Evolutionary conservation across 2,113 vertebrate species (phyloP).

Genomic region (Atractosteus spatula): DNA sequence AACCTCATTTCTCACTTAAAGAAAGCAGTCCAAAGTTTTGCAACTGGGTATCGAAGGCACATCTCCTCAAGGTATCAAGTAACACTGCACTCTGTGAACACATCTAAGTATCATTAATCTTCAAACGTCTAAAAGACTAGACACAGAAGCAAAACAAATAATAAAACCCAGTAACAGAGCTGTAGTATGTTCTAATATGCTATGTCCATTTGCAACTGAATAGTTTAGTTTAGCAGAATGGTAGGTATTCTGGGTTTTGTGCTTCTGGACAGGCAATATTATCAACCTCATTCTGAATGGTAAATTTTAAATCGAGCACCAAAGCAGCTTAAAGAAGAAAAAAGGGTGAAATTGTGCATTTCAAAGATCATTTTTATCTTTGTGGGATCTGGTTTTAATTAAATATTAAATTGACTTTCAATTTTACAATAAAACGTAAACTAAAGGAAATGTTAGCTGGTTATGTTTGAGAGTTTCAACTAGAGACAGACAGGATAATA

Average conservation of each 20-base stretch:
- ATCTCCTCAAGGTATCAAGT: slow-evolving; percentile 15
- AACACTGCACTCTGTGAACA: slow-evolving; percentile 12
- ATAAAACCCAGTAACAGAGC: background rate
- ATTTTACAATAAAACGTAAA: no score
- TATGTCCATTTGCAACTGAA: background rate
- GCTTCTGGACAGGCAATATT: background rate
- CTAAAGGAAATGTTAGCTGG: no score
- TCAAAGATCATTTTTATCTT: no score
- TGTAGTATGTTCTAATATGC: background rate
- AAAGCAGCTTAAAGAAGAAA: no score
- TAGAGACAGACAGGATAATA: no score
- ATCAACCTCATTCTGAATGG: background rate
- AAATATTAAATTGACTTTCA: no score
- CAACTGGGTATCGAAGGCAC: slow-evolving; percentile 12
- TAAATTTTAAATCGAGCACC: background rate
- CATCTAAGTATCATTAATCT: slow-evolving; percentile 20
- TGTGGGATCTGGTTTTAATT: no score
- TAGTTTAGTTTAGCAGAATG: background rate
- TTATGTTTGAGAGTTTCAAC: no score
- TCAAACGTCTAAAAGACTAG: background rate
- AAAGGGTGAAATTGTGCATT: no score
- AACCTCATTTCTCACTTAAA: slow-evolving; percentile 14
- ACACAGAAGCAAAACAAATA: slow-evolving; percentile 5
- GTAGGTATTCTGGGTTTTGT: background rate
- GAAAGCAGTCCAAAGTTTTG: slow-evolving; percentile 14